Evolutionary conservation across 2,113 vertebrate species (phyloP).

Genomic region (Pipra filicauda): DNA sequence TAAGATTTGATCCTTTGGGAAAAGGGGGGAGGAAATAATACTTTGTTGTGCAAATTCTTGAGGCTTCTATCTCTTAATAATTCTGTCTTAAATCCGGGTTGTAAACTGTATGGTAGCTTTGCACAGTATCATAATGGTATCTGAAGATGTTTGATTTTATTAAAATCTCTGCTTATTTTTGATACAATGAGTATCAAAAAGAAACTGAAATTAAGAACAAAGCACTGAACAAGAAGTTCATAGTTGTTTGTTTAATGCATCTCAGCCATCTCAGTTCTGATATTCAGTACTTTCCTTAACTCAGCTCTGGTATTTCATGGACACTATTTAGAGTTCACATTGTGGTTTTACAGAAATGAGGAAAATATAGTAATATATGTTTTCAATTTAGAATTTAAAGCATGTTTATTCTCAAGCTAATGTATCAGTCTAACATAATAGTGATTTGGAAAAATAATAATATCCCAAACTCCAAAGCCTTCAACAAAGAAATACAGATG

Average conservation of each 20-base stretch:
- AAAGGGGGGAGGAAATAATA: not conserved
- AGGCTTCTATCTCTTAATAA: not conserved
- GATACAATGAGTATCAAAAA: not conserved
- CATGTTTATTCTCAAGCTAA: not conserved
- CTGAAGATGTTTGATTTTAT: not conserved
- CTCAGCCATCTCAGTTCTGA: not conserved
- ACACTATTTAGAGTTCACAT: not conserved
- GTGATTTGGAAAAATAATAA: not conserved
- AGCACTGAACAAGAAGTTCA: not conserved
- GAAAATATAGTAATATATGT: not conserved
- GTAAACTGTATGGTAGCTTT: not conserved
- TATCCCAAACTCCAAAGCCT: not conserved
- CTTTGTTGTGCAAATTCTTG: not conserved
- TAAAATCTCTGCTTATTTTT: not conserved
- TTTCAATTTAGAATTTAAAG: slow-evolving; percentile 1
- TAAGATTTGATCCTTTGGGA: not conserved
- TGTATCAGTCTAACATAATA: not conserved
- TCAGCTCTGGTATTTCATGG: not conserved
- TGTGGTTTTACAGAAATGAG: not conserved
- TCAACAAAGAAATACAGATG: not conserved
- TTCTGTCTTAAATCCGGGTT: not conserved
- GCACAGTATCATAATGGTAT: not conserved
- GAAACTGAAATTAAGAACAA: not conserved
- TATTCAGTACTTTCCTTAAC: not conserved
- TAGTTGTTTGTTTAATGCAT: not conserved